phyloP scores from a whole-genome alignment of 2,888 invertebrate genomes.

The Drosophila macrothrix region DNA sequence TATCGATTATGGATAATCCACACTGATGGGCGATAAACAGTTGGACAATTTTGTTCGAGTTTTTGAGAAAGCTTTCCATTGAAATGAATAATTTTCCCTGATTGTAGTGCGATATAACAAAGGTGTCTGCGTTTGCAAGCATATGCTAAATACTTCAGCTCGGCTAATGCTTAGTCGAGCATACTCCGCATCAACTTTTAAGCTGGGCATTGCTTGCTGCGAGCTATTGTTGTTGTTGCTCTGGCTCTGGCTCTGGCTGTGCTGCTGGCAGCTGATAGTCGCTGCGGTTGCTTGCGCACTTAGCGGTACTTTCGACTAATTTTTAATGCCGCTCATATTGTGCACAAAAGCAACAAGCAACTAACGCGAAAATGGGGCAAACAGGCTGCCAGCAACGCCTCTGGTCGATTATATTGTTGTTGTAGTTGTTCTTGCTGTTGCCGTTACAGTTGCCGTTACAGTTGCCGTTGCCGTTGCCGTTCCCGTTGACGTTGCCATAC shows the following conservation, averaged over 20 bases:
- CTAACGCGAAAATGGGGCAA: conserved; percentile 8
- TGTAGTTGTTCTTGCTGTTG: not conserved
- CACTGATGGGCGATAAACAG: not conserved
- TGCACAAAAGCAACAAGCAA: conserved; percentile 30
- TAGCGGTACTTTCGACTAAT: conserved; percentile 75
- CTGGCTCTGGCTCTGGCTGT: not conserved
- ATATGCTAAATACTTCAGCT: not conserved
- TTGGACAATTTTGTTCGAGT: not conserved
- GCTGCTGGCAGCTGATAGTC: conserved; percentile 49
- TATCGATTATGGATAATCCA: not conserved
- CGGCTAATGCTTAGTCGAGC: conserved; percentile 22
- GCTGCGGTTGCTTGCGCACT: conserved; percentile 64
- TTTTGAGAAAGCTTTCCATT: not conserved
- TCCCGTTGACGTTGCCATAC: conserved; percentile 20
- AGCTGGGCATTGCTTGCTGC: conserved; percentile 10
- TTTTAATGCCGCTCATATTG: conserved; percentile 75
- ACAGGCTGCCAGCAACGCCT: conserved; percentile 4
- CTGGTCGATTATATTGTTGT: not conserved
- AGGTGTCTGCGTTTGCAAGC: not conserved
- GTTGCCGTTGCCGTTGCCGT: not conserved
- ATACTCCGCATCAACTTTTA: conserved; percentile 7
- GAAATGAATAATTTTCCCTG: not conserved
- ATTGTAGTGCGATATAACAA: not conserved
- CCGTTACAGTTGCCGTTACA: not conserved
- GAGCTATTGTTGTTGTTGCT: conserved; percentile 8